Evolutionary conservation across 2,113 vertebrate genomes (phyloP), one percentile per base, ranked within the genome.

Genomic region (Eublepharis macularius): DNA sequence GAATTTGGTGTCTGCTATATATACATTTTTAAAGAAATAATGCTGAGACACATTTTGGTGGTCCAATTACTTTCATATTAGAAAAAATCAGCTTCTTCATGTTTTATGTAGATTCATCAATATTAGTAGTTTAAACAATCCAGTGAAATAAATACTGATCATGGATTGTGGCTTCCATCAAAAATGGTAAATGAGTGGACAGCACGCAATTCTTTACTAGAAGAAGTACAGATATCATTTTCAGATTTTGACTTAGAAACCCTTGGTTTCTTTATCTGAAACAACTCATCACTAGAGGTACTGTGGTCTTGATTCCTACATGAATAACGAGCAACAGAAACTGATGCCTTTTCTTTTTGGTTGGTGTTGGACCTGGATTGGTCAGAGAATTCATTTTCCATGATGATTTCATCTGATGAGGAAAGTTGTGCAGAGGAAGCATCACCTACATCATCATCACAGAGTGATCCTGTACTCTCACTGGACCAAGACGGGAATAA

Each of bases 361-460:
- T 63, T 63, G 60, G 60, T 63, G 24, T 63, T 63, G 60, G 60
- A 63, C 45, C 72, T 91, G 79, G 87, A 73, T 26, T 89, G 63
- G 76, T 93, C 89, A 69, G 86, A 77, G 66, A 84, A 54, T 34
- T 87, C 75, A 85, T 93, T 93, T 85, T 87, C 88, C 65, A 60
- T 29, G 47, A 87, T 57, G 8, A 66, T 86, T 80, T 72, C 89
- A 88, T 45, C 24, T 72, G 41, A 86, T 68, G 78, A 57, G 68
- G 89, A 87, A 70, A 49, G 45, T 7, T 68, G 82, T 13, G 78
- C 72, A 80, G 57, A 41, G 81, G 73, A 90, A 57, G 84, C 81
- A 65, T 92, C 92, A 79, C 72, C 86, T 88, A 70, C 88, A 90
- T 88, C 94, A 89, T 88, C 94, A 57, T 92, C 91, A 41, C 78